These are phyloP conservation scores for Sepioteuthis lessoniana DNA, from an alignment of 2,888 invertebrate species.

Conservation along the genomic window DNA sequence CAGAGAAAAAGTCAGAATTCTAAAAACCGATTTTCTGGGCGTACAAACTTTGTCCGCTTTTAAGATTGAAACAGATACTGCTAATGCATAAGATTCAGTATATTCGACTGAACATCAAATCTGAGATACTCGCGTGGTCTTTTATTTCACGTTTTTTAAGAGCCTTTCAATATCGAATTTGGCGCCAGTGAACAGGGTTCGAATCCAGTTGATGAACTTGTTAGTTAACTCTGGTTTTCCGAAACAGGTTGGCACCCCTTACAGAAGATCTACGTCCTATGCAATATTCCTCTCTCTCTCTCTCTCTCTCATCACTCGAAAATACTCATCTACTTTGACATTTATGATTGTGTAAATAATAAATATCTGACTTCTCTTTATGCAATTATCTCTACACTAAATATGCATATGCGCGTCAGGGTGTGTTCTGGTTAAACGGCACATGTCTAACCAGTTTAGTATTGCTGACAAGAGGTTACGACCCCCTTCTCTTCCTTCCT, in stretches of 20 bases:
- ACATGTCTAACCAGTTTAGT: background rate
- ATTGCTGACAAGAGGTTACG: background rate
- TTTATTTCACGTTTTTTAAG: too few relatives aligned
- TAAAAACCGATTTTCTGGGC: too few relatives aligned
- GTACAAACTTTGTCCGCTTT: too few relatives aligned
- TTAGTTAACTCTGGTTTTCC: background rate
- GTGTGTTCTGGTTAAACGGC: background rate
- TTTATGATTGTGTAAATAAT: background rate
- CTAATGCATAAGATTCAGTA: too few relatives aligned
- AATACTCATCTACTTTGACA: background rate
- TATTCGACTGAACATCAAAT: too few relatives aligned
- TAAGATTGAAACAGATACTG: too few relatives aligned
- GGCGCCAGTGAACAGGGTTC: too few relatives aligned
- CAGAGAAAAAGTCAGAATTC: too few relatives aligned
- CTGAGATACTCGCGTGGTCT: too few relatives aligned
- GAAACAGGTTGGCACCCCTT: background rate
- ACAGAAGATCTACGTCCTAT: background rate
- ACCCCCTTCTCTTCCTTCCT: background rate
- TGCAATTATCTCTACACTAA: background rate
- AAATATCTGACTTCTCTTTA: background rate
- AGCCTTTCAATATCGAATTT: too few relatives aligned
- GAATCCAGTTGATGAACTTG: background rate
- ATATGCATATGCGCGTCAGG: background rate
- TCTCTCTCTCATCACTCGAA: background rate
- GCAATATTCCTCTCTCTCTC: background rate